These are phyloP conservation scores for Coptodon rendalli DNA, from an alignment of 2,113 vertebrate genomes.

Conservation along the genomic window DNA sequence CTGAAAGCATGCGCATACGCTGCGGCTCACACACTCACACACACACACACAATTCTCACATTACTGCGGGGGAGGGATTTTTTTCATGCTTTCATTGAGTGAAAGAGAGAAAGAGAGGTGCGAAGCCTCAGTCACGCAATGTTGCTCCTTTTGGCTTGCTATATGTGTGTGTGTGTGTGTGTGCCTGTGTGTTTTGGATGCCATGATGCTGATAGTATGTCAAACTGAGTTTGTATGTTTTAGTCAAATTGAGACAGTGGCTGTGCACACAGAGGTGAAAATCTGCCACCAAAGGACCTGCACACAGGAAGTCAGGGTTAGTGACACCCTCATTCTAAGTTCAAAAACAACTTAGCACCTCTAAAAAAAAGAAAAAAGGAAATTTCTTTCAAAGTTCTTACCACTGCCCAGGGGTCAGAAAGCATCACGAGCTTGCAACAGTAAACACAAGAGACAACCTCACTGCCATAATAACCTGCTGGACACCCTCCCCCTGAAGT, in stretches of 20 bases:
- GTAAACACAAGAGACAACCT: neutral
- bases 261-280: conserved; percentile 12
- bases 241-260: neutral
- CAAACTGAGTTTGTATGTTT: neutral
- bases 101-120: conserved; percentile 54
- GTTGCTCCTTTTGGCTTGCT: neutral
- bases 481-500: neutral
- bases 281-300: neutral
- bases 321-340: neutral
- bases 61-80: conserved; percentile 48
- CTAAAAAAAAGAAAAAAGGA: neutral
- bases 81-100: conserved; percentile 52
- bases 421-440: neutral
- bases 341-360: neutral
- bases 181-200: neutral
- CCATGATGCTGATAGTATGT: neutral
- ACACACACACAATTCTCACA: conserved; percentile 40
- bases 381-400: neutral
- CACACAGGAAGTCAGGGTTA: conserved; percentile 35
- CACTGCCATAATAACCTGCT: neutral
- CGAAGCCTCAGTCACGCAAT: conserved; percentile 63
- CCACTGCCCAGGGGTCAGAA: neutral
- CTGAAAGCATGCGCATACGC: neutral
- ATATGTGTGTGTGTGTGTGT: neutral
- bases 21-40: neutral